A percentile compares a stretch with the other conserved stretches of the same genome.
Evolutionary conservation across 2,888 invertebrate species (phyloP).

Genomic region (Omphaloscelis lunosa): DNA sequence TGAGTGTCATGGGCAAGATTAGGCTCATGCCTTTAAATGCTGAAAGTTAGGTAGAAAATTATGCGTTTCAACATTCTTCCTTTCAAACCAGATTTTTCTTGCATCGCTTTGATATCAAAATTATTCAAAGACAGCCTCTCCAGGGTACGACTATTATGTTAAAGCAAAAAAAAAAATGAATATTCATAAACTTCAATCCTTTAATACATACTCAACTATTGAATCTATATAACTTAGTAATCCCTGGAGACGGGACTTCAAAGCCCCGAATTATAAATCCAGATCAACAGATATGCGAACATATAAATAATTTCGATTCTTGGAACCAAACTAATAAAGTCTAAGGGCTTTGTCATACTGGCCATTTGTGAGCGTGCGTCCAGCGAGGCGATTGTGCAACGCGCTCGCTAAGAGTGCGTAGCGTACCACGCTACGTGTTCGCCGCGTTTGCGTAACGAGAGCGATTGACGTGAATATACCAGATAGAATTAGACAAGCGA

Average conservation of each 20-base stretch:
- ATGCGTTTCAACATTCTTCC: too few relatives aligned
- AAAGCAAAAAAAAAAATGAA: not conserved
- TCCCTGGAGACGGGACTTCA: constrained; percentile 33
- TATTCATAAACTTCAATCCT: not conserved
- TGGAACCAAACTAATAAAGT: constrained; percentile 21
- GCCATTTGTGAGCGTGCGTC: too few relatives aligned
- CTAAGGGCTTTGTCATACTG: not conserved
- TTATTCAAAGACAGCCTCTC: not conserved
- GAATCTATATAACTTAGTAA: constrained; percentile 13
- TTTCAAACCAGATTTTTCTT: not conserved
- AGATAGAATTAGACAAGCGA: too few relatives aligned
- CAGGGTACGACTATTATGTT: too few relatives aligned
- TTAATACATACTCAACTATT: constrained; percentile 2
- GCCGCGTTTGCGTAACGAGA: too few relatives aligned
- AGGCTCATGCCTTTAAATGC: rapidly evolving
- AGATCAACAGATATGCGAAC: constrained; percentile 21
- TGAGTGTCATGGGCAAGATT: not conserved
- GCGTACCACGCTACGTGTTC: too few relatives aligned
- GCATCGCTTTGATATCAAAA: not conserved
- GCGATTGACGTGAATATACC: too few relatives aligned
- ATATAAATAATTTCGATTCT: constrained; percentile 23
- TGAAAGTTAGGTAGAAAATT: not conserved
- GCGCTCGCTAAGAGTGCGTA: too few relatives aligned
- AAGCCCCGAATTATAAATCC: constrained; percentile 28
- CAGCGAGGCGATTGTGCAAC: too few relatives aligned